phyloP scores from a whole-genome alignment of 2,888 invertebrate species.

The Gastracanthus pulcherrimus region DNA sequence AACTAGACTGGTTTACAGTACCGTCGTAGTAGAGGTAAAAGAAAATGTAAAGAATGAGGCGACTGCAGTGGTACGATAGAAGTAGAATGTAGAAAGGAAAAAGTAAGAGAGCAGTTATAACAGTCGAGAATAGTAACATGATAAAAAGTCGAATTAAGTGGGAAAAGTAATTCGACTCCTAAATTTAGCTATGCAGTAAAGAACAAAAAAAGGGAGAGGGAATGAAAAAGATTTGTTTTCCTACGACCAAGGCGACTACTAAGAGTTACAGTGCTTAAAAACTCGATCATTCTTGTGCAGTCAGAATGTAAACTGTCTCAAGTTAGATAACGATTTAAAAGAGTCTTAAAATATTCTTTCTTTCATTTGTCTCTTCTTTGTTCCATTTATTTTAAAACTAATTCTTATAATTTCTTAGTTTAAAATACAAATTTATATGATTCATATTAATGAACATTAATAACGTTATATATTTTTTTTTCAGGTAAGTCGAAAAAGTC shows the following conservation, averaged over 20 bases:
- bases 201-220: not conserved
- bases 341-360: slow-evolving; percentile 28
- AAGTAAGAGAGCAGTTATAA: not conserved
- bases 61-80: not conserved
- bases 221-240: slow-evolving; percentile 37
- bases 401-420: not conserved
- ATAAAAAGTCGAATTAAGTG: slow-evolving; percentile 30
- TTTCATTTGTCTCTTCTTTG: slow-evolving; percentile 5
- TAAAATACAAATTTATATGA: not conserved
- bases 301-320: slow-evolving; percentile 12
- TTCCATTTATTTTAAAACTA: not conserved
- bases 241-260: not conserved
- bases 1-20: not conserved
- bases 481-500: slow-evolving; percentile 1
- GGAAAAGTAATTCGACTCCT: slow-evolving; percentile 17
- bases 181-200: slow-evolving; percentile 19
- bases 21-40: not conserved
- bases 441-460: not conserved
- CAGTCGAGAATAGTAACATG: not conserved
- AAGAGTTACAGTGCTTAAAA: slow-evolving; percentile 35
- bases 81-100: not conserved
- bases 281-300: slow-evolving; percentile 29
- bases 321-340: slow-evolving; percentile 36
- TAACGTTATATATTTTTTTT: not conserved
- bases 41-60: not conserved